Base-by-base conservation (phyloP, 2,888 invertebrate genomes). In the Gisinianus flammeolus region DNA sequence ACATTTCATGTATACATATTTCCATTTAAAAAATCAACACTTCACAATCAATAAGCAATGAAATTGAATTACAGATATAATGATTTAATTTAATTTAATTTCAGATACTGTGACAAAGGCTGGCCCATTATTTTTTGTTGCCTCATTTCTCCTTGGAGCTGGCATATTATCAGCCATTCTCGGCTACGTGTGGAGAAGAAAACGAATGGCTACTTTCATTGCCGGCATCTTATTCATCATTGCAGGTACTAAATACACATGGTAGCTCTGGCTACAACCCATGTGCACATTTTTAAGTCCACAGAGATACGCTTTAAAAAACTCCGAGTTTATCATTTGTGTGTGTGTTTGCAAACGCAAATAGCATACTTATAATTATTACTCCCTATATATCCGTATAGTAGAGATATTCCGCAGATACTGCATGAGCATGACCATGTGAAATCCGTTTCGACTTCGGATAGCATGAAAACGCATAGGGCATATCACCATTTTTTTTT, bases 171-270 rank as follows among this genome's bases (percentile, higher is more conserved):
- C 93, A 85, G 94, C 94, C 86, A 90, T 94, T 76, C 89, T 93
- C 77, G 95, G 95, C 19, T 94, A 94, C 85, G 92, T 93, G 86
- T 91, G 92, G 72, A 91, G 92, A 85, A 86, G 92, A 74, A 91
- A 92, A 83, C 90, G 93, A 80, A 89, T 95, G 67, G 94, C 92
- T 88, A 93, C 94, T 71, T 95, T 96, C 87, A 90, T 93, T 81
- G 92, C 95, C 33, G 95, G 96, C 52, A 93, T 95, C 82, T 90
- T 94, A 81, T 95, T 95, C 88, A 94, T 96, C 86, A 91, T 96
- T 85, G 94, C 95, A 88, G 95, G 95, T 95, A 87, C 1, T 16
- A 10, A 5, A 5, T n/a, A n/a, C n/a, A n/a, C n/a, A n/a, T n/a
- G n/a, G n/a, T n/a, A n/a, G n/a, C n/a, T n/a, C n/a, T n/a, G n/a